Conservation (phyloP, 2,113 vertebrate species). For the Edolisoma coerulescens region DNA sequence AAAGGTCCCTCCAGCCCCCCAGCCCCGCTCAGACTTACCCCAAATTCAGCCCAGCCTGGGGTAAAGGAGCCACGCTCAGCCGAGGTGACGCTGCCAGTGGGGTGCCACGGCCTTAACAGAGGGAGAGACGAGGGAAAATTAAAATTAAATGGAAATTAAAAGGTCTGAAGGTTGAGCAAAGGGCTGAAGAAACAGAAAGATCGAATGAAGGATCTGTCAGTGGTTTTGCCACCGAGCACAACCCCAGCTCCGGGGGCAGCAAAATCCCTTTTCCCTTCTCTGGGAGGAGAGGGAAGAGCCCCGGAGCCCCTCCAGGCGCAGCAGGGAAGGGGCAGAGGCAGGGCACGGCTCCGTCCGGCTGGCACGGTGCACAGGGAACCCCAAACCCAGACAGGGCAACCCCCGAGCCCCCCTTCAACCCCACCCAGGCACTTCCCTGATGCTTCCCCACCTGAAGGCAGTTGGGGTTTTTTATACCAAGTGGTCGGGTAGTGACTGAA, state of each 20-base stretch:
- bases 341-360: not conserved
- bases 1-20: not conserved
- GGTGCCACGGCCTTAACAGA: not conserved
- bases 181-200: not conserved
- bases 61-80: not conserved
- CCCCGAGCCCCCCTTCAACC: not conserved
- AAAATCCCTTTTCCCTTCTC: not conserved
- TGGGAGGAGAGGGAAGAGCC: not conserved
- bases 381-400: not conserved
- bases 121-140: not conserved
- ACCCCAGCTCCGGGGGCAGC: not conserved
- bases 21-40: not conserved
- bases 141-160: not conserved
- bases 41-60: not conserved
- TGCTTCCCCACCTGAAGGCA: not conserved
- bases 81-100: not conserved
- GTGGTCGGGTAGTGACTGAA: not conserved
- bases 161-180: not conserved
- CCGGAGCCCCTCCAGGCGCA: not conserved
- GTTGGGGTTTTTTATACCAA: not conserved
- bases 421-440: fast-evolving
- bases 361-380: fast-evolving
- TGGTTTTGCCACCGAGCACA: not conserved
- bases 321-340: not conserved
- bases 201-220: not conserved